Percentiles rank a stretch among this genome's conserved stretches.
These are phyloP conservation scores for Calephelis nemesis DNA, from an alignment of 1,140 invertebrate species.

Conservation along the genomic window DNA sequence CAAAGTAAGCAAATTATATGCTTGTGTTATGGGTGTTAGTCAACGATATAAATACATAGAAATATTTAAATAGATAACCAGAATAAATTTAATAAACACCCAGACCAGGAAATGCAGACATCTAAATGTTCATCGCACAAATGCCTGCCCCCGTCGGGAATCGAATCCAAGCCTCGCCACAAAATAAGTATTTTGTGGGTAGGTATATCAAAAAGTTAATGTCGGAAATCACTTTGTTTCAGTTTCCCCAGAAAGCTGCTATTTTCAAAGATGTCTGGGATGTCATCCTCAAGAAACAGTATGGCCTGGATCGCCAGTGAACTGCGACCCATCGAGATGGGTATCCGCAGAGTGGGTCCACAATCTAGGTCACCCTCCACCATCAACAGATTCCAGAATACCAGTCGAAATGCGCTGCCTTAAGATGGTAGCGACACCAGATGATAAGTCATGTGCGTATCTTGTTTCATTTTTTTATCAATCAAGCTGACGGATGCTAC, in stretches of 20 bases:
- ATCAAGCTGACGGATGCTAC: neutral
- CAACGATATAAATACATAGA: too few relatives aligned
- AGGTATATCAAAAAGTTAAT: too few relatives aligned
- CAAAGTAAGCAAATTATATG: too few relatives aligned
- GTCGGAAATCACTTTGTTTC: conserved; percentile 26
- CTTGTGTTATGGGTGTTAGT: too few relatives aligned
- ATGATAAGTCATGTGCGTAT: conserved; percentile 66
- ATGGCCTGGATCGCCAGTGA: conserved; percentile 40
- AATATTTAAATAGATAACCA: too few relatives aligned
- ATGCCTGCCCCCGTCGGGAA: too few relatives aligned
- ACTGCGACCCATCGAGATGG: conserved; percentile 59
- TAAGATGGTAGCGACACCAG: conserved; percentile 70
- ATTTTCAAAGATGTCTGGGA: conserved; percentile 57
- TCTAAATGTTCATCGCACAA: too few relatives aligned
- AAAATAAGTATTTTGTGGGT: too few relatives aligned
- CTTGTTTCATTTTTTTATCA: neutral
- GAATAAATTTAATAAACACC: too few relatives aligned
- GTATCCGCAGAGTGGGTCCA: conserved; percentile 64
- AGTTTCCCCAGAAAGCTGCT: conserved; percentile 60
- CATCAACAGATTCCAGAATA: conserved; percentile 56
- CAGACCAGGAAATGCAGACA: too few relatives aligned
- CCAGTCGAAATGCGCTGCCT: conserved; percentile 66
- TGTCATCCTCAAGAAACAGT: conserved; percentile 56
- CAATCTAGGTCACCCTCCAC: conserved; percentile 63
- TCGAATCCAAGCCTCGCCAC: too few relatives aligned